Evolutionary conservation across 2,797 vertebrate species (phyloP).

Genomic region (Peromyscus aztecus): DNA sequence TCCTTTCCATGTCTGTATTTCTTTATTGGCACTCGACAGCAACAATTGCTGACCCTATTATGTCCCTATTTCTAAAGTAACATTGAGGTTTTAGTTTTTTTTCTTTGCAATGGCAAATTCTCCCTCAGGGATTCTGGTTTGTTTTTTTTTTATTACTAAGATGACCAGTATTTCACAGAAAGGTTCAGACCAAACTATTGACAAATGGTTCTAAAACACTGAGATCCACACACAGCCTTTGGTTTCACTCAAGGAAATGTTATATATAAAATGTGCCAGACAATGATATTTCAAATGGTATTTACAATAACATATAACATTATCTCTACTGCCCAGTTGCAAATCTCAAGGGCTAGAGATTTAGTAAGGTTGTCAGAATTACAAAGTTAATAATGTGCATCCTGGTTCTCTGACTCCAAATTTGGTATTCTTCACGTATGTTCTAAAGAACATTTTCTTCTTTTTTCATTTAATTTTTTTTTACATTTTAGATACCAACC

Average conservation of each 20-base stretch:
- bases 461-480: no score
- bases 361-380: background rate
- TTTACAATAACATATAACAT: background rate
- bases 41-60: background rate
- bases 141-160: slow-evolving; percentile 2
- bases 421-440: background rate
- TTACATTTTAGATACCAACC: no score
- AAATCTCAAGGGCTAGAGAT: background rate
- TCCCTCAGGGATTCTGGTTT: background rate
- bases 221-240: background rate
- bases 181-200: background rate
- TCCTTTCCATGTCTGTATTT: background rate
- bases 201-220: slow-evolving; percentile 1
- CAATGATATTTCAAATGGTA: slow-evolving; percentile 20
- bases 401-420: background rate
- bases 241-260: background rate
- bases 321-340: background rate
- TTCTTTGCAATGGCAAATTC: slow-evolving; percentile 7
- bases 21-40: background rate
- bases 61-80: slow-evolving; percentile 9
- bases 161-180: background rate
- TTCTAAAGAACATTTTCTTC: background rate
- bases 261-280: background rate
- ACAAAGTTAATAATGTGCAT: background rate
- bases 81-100: background rate